Conservation (phyloP, 2,888 invertebrate species). For the Terebella lapidaria region DNA sequence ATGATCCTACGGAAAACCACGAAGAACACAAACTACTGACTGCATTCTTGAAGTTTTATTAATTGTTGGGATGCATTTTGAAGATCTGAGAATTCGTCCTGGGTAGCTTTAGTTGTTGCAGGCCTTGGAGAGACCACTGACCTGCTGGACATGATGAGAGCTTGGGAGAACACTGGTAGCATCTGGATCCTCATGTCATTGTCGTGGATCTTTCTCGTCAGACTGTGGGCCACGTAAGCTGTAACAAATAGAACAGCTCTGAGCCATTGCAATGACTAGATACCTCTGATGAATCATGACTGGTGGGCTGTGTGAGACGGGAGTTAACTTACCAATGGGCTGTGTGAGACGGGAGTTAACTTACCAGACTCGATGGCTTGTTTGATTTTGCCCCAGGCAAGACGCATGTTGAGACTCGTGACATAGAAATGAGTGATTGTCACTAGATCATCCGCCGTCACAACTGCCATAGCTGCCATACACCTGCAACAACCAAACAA, state of each 20-base stretch:
- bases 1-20: too few relatives aligned
- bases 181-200: constrained; percentile 9
- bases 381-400: not conserved
- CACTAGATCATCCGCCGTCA: not conserved
- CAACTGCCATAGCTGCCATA: not conserved
- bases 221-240: constrained; percentile 2
- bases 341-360: not conserved
- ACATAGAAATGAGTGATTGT: not conserved
- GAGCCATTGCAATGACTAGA: not conserved
- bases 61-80: too few relatives aligned
- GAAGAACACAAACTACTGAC: too few relatives aligned
- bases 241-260: not conserved
- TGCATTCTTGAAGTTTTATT: too few relatives aligned
- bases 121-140: too few relatives aligned
- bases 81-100: too few relatives aligned
- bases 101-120: too few relatives aligned
- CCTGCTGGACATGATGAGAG: constrained; percentile 10
- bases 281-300: too few relatives aligned
- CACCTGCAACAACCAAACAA: not conserved
- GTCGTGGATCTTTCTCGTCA: constrained; percentile 5
- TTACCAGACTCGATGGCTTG: constrained; percentile 3
- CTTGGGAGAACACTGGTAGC: constrained; percentile 6
- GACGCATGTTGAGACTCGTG: not conserved
- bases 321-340: not conserved
- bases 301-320: not conserved